A percentile compares a stretch with the other conserved stretches of the same genome.
phyloP scores from a whole-genome alignment of 2,113 vertebrate genomes.

The Oxyura jamaicensis region DNA sequence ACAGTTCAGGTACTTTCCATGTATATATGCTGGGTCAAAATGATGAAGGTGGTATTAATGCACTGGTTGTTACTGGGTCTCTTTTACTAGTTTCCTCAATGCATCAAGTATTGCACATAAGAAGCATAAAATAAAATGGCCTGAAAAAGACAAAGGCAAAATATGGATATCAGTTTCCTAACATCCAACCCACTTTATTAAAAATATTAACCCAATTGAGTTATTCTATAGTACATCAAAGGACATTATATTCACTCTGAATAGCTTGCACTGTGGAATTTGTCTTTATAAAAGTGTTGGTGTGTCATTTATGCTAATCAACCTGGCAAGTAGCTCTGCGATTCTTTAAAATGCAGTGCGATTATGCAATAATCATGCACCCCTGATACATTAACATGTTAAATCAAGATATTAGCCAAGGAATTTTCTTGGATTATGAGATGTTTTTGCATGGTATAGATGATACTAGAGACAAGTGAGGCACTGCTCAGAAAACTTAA shows the following conservation, averaged over 20 bases:
- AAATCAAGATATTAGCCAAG: not conserved
- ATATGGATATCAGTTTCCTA: not conserved
- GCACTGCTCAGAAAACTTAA: not conserved
- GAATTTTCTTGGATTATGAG: not conserved
- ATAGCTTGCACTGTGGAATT: slow-evolving; percentile 37
- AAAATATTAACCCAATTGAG: not conserved
- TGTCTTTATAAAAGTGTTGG: slow-evolving; percentile 43
- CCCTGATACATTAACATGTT: slow-evolving; percentile 12
- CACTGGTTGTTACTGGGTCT: not conserved
- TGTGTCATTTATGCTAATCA: slow-evolving; percentile 67
- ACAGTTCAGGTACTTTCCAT: not conserved
- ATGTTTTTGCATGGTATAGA: not conserved
- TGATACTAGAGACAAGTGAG: not conserved
- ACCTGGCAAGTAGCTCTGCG: not conserved
- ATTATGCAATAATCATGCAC: slow-evolving; percentile 14
- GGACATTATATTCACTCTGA: slow-evolving; percentile 8
- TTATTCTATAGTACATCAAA: slow-evolving; percentile 47
- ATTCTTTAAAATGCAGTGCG: slow-evolving; percentile 28
- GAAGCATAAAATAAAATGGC: not conserved
- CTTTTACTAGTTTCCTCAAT: not conserved
- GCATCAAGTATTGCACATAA: not conserved
- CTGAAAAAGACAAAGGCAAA: not conserved
- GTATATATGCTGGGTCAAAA: not conserved
- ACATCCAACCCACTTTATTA: not conserved
- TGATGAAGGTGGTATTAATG: not conserved